These are phyloP conservation scores for Myopa tessellatipennis DNA, from an alignment of 2,888 invertebrate species.

Conservation along the genomic window DNA sequence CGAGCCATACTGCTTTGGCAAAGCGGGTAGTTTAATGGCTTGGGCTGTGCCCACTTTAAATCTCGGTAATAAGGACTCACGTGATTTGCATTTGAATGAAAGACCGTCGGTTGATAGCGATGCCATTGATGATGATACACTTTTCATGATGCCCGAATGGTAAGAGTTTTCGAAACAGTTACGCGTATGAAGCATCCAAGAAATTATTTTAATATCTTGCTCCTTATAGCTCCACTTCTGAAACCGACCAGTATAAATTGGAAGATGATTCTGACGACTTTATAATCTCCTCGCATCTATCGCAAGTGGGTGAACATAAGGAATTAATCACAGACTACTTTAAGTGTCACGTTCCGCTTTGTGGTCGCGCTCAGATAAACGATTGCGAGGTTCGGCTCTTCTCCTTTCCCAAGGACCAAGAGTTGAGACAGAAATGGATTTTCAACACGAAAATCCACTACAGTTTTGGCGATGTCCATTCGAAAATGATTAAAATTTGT, in stretches of 20 bases:
- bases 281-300: background rate
- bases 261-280: background rate
- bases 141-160: conserved; percentile 20
- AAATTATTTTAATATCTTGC: background rate
- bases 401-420: conserved; percentile 13
- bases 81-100: conserved; percentile 21
- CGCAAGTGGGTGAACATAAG: background rate
- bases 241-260: background rate
- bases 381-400: conserved; percentile 9
- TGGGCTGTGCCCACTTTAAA: conserved; percentile 33
- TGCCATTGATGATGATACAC: conserved; percentile 6
- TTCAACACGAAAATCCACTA: conserved; percentile 18
- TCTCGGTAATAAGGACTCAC: background rate
- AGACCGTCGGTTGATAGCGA: background rate
- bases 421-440: conserved; percentile 17
- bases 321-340: background rate
- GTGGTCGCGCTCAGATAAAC: background rate
- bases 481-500: conserved; percentile 10
- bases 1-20: conserved; percentile 37
- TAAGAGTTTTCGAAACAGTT: background rate
- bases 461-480: background rate
- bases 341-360: conserved; percentile 18
- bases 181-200: background rate
- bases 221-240: background rate
- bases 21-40: conserved; percentile 8